A percentile compares a stretch with the other conserved stretches of the same genome.
phyloP scores from a whole-genome alignment of 2,888 invertebrate species.

The Caenorhabditis afra region DNA sequence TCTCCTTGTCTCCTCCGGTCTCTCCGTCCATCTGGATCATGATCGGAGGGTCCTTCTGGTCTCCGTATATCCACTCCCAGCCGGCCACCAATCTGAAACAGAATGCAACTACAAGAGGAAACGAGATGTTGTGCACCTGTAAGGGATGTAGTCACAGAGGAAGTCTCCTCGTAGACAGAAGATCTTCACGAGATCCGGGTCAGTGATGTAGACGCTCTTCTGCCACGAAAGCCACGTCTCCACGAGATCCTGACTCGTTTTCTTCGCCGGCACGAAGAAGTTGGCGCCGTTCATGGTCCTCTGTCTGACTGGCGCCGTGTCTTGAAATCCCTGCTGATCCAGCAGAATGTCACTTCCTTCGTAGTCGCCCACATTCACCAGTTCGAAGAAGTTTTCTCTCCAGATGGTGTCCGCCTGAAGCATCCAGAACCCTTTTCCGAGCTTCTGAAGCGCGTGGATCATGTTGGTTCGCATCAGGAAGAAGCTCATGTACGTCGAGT shows the following conservation, averaged over 20 bases:
- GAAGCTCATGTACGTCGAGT: constrained; percentile 74
- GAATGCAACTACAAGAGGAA: too few species aligned
- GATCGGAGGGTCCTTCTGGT: constrained; percentile 66
- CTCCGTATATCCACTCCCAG: constrained; percentile 75
- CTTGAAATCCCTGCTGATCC: constrained; percentile 70
- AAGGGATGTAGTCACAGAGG: constrained; percentile 67
- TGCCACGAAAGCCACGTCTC: constrained; percentile 67
- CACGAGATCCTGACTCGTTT: constrained; percentile 50
- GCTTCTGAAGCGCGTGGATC: constrained; percentile 66
- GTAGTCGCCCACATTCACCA: constrained; percentile 7
- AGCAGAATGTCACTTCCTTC: constrained; percentile 61
- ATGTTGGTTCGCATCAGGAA: constrained; percentile 73
- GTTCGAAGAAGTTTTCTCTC: constrained; percentile 61
- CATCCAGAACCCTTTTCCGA: constrained; percentile 73
- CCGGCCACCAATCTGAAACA: constrained; percentile 68
- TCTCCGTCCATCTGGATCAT: constrained; percentile 76
- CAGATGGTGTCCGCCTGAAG: constrained; percentile 72
- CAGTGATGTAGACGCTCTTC: constrained; percentile 70
- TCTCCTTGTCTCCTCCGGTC: constrained; percentile 70
- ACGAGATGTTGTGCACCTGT: constrained; percentile 60
- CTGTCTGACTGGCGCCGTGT: constrained; percentile 51
- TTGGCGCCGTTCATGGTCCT: constrained; percentile 73
- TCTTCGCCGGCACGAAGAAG: constrained; percentile 61
- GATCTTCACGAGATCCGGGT: constrained; percentile 72
- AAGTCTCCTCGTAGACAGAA: constrained; percentile 69